A percentile compares a stretch with the other conserved stretches of the same genome.
Conservation (phyloP, 1,140 invertebrate genomes). For the Neomicropteryx cornuta region DNA sequence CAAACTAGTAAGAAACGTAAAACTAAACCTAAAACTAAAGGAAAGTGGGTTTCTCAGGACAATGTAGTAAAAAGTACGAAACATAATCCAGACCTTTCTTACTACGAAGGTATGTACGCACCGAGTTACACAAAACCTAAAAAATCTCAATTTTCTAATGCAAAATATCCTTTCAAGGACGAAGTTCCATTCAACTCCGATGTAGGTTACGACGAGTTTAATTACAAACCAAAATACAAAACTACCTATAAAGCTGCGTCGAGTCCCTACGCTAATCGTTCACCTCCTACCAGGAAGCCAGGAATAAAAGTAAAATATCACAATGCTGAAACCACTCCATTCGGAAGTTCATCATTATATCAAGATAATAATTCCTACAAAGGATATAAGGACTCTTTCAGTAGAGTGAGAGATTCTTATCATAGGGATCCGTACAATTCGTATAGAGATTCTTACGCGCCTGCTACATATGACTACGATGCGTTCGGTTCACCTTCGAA, state of each 20-base stretch:
- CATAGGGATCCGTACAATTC: no score
- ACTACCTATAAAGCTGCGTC: no score
- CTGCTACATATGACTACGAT: constrained; percentile 28
- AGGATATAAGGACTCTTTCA: no score
- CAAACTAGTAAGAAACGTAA: constrained; percentile 9
- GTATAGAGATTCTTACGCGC: constrained; percentile 22
- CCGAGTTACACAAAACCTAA: constrained; percentile 17
- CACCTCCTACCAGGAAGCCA: no score
- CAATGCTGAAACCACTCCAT: no score
- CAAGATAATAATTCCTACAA: no score
- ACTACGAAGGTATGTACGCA: constrained; percentile 29
- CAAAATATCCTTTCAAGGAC: constrained; percentile 4
- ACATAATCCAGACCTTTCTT: constrained; percentile 23
- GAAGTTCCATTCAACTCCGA: constrained; percentile 4
- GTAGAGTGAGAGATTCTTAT: no score
- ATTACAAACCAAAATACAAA: no score
- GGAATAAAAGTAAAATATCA: no score
- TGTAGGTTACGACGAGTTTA: constrained; percentile 3
- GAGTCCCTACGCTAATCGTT: no score
- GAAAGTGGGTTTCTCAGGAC: constrained; percentile 15
- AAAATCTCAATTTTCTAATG: no score
- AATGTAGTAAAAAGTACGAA: constrained; percentile 21
- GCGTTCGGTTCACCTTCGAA: constrained; percentile 26
- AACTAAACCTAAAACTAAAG: constrained; percentile 11
- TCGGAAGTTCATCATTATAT: no score